Evolutionary conservation across 2,888 invertebrate genomes (phyloP), one percentile per base, ranked within the genome.

Genomic region (Cataglyphis cursor): DNA sequence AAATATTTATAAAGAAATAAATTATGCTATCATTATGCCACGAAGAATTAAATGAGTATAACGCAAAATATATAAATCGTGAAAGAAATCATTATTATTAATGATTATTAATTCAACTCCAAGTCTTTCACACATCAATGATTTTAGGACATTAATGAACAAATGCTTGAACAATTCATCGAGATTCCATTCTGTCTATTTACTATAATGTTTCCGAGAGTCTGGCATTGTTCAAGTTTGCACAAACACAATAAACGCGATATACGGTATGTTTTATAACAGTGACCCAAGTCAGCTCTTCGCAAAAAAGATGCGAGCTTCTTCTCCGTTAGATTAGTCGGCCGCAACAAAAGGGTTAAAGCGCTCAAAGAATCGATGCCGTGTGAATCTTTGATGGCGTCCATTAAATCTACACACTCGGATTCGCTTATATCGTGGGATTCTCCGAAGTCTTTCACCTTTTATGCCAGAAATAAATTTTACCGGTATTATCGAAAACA

Each of bases 341-440:
- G 44, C 12, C 59, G 24, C 44, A 35, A n/a, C 59, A n/a, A 80
- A 72, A 80, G 24, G 18, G 59, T 64, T 80, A 48, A 48, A 80
- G 31, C 59, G 24, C 59, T 72, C 31, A 70, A 80, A 70, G 28
- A 24, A 80, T 80, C 72, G 72, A 80, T 78, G 70, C n/a, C 70
- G 12, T 4, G n/a, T 70, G 35, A 80, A 80, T 80, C 57, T 80
- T 80, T 80, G 59, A 80, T 80, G 21, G 31, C 59, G 21, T 15
- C 44, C 41, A 59, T 78, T 70, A 70, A 78, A 70, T 70, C 78
- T 57, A 61, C 59, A 80, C 59, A 61, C 24, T 61, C 44, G 72
- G 35, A 78, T 76, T 76, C 15, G 41, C 66, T 57, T 76, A 66
- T 57, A 57, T 66, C 28, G 41, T 8, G 38, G 15, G n/a, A 28